Base-by-base conservation (phyloP, 2,113 vertebrate species). In the Rhipidura dahli region DNA sequence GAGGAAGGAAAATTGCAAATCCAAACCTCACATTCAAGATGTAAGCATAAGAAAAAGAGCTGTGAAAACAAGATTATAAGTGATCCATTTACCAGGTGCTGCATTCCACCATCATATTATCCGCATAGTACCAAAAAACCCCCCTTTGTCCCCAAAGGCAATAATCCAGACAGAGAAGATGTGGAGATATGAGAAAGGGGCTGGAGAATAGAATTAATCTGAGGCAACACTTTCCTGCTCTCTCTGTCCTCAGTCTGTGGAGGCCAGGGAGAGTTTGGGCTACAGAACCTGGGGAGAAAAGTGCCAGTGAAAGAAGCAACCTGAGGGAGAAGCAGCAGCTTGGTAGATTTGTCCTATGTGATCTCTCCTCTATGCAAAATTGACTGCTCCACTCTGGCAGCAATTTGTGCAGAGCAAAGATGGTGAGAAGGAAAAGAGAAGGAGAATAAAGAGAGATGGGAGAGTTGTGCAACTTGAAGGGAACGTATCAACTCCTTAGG, bases 21-120 rank as follows among this genome's bases (percentile, higher is more conserved):
- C 90, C n/a, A 70, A 87, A 83, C 45, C 76, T 87, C 60, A 61
- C 72, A 84, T 82, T 92, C 73, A 76, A 87, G 53, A 89, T 60
- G 40, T 40, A 90, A 90, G 66, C 31, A 28, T 19, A 40, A 89
- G 68, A 79, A 66, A 83, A 65, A 47, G 69, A 86, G 61, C 69
- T 71, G 65, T 81, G 83, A 73, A 92, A 66, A 83, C 69, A 89
- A 94, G 92, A 87, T 94, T 77, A 94, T 61, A 96, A 73, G 84
- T 78, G 63, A 63, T 86, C 68, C 87, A 63, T 60, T 94, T 85
- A 83, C 64, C 80, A 82, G 59, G 47, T 57, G 53, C 47, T 92
- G 54, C 54, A 89, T 73, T 89, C 84, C 59, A 90, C 88, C 65
- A 68, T 50, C 19, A 2, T 64, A 79, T 89, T 84, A 73, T 81